Percentiles rank a stretch among this genome's conserved stretches.
These are phyloP conservation scores for Clivina fossor DNA, from an alignment of 2,888 invertebrate genomes.

Conservation along the genomic window DNA sequence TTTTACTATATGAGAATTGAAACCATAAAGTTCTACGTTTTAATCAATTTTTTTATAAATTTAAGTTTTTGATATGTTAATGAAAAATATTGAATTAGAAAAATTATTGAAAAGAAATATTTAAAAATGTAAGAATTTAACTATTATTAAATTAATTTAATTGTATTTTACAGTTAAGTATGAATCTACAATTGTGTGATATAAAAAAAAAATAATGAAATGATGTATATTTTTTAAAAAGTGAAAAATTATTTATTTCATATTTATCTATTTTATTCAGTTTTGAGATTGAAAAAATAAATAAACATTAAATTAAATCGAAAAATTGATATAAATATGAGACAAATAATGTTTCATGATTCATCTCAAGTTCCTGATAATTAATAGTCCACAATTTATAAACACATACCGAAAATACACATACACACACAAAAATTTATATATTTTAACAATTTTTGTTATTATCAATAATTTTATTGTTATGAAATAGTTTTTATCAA, in stretches of 20 bases:
- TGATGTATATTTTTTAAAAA: conserved; percentile 26
- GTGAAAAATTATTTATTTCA: conserved; percentile 16
- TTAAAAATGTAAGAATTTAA: conserved; percentile 21
- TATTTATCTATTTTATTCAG: conserved; percentile 18
- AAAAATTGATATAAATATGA: conserved; percentile 17
- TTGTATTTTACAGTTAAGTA: conserved; percentile 6
- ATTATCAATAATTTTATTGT: no score
- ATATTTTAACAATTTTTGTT: no score
- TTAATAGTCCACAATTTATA: no score
- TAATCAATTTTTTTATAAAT: background rate
- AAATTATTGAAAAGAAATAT: conserved; percentile 23
- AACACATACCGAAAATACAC: no score
- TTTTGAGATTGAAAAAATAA: background rate
- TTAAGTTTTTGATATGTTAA: background rate
- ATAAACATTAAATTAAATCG: background rate
- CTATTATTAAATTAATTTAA: conserved; percentile 23
- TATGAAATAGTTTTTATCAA: no score
- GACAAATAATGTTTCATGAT: conserved; percentile 17
- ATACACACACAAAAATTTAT: conserved; percentile 27
- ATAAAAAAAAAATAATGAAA: conserved; percentile 18
- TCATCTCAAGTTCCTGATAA: conserved; percentile 29
- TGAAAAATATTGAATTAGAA: background rate
- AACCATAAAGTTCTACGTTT: no score
- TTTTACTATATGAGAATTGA: no score
- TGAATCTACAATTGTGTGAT: conserved; percentile 31